Evolutionary conservation across 2,888 invertebrate genomes (phyloP), one percentile per base, ranked within the genome.

Genomic region (Dolomedes plantarius): DNA sequence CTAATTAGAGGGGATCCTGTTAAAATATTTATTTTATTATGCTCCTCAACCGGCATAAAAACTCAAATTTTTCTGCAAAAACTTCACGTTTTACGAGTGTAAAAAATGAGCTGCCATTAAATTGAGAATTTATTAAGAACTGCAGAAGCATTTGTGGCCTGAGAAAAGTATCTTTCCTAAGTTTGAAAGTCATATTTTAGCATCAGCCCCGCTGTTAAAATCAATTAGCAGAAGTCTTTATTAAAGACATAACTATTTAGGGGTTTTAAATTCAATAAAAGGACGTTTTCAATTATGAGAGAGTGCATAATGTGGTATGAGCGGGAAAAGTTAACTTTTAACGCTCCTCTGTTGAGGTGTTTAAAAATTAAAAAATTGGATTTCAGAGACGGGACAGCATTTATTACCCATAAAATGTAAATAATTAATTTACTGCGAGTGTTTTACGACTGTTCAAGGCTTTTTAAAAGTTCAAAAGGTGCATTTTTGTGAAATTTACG

Each of bases 201-300:
- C 56, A 56, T 56, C 23, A 23, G n/a, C 3, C 23, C 5, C 19
- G 1, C 56, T 56, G 56, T 56, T 56, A 56, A 56, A 56, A 56
- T 56, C 56, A 56, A 23, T 56, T 56, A 56, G 56, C 19, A 23
- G 19, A 23, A 5, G 19, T 56, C 19, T 56, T 56, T 56, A 56
- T 56, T 56, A 56, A 56, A 23, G 56, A 23, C 23, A 23, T 23
- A 56, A 56, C 23, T 5, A 16, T 56, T 23, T 56, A 56, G 23
- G 1, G 56, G 23, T 56, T 56, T 56, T 56, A 56, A 56, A 56
- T 56, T 19, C 23, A 56, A 56, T 56, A 56, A 56, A 56, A 11
- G 1, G 1, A 23, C 16, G 23, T 56, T 56, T 23, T 5, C 41
- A 11, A 46, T 46, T 46, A 46, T 46, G 41, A 1, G 5, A 13